A percentile compares a stretch with the other conserved stretches of the same genome.
Conservation (phyloP, 2,888 invertebrate species). For the Leptinotarsa rubiginosa region DNA sequence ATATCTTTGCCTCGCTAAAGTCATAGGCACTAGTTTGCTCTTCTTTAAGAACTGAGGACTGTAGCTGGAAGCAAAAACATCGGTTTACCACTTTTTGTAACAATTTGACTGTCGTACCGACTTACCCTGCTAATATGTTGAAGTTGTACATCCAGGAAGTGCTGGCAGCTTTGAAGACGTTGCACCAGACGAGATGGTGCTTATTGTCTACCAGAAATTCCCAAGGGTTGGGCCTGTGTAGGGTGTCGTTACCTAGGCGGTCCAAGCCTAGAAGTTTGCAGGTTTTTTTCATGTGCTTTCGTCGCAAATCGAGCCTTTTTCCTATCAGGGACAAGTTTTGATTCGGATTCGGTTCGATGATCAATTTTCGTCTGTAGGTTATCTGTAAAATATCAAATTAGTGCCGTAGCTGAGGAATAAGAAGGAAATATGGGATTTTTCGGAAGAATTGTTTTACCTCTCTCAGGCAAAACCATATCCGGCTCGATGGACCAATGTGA, state of each 20-base stretch:
- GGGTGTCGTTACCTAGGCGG: conserved; percentile 70
- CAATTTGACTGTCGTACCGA: background rate
- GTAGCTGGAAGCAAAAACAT: conserved; percentile 67
- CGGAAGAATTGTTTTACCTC: too few relatives aligned
- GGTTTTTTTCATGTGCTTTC: conserved; percentile 70
- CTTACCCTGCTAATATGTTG: conserved; percentile 82
- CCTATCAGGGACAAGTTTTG: conserved; percentile 73
- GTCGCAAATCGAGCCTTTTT: conserved; percentile 71
- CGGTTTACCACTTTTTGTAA: background rate
- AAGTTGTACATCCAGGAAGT: conserved; percentile 95
- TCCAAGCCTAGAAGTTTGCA: conserved; percentile 74
- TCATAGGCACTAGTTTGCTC: conserved; percentile 82
- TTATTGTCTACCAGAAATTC: conserved; percentile 85
- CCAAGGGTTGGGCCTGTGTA: conserved; percentile 84
- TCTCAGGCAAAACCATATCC: too few relatives aligned
- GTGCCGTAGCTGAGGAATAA: too few relatives aligned
- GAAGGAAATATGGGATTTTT: too few relatives aligned
- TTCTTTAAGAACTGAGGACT: conserved; percentile 80
- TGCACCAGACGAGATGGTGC: conserved; percentile 87
- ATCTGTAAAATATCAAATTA: conserved; percentile 14
- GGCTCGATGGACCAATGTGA: too few relatives aligned
- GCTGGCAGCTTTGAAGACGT: conserved; percentile 87
- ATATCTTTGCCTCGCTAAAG: conserved; percentile 82
- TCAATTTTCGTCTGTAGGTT: conserved; percentile 25
- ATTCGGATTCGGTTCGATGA: conserved; percentile 37